A percentile compares a stretch with the other conserved stretches of the same genome.
These are phyloP conservation scores for Diadema setosum DNA, from an alignment of 35 echinoderm and acorn worm genomes.

Conservation along the genomic window DNA sequence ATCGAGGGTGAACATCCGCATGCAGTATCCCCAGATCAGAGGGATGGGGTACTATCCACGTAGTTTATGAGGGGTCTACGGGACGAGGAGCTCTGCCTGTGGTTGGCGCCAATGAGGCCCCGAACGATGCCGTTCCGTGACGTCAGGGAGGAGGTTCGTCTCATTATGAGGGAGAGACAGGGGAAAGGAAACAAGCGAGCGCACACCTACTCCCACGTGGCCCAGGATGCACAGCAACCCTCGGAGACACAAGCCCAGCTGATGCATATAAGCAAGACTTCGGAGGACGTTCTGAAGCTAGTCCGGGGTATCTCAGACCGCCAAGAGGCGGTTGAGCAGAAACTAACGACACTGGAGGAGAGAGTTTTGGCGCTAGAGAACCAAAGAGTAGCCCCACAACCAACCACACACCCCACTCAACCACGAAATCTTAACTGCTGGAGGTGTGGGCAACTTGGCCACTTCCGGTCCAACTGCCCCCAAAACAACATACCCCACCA, in stretches of 20 bases:
- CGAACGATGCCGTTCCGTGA: neutral
- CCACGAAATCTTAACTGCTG: neutral
- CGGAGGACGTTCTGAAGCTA: neutral
- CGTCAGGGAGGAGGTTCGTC: neutral
- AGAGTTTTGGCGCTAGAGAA: neutral
- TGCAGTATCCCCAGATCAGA: neutral
- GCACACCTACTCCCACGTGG: neutral
- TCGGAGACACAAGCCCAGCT: neutral
- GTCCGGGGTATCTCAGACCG: neutral
- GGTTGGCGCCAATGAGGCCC: neutral
- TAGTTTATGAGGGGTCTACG: neutral
- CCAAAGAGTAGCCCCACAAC: too few relatives aligned
- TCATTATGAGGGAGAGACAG: neutral
- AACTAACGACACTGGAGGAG: neutral
- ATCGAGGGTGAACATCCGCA: neutral
- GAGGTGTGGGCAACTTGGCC: neutral
- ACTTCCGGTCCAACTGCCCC: neutral
- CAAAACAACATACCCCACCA: neutral
- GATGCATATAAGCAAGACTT: neutral
- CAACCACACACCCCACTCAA: neutral
- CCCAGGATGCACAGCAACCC: neutral
- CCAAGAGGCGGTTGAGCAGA: neutral
- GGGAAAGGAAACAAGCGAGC: neutral
- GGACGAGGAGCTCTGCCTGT: neutral
- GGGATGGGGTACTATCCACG: neutral